Evolutionary conservation across 2,113 vertebrate genomes (phyloP), one percentile per base, ranked within the genome.

Genomic region (Rhinoderma darwinii): DNA sequence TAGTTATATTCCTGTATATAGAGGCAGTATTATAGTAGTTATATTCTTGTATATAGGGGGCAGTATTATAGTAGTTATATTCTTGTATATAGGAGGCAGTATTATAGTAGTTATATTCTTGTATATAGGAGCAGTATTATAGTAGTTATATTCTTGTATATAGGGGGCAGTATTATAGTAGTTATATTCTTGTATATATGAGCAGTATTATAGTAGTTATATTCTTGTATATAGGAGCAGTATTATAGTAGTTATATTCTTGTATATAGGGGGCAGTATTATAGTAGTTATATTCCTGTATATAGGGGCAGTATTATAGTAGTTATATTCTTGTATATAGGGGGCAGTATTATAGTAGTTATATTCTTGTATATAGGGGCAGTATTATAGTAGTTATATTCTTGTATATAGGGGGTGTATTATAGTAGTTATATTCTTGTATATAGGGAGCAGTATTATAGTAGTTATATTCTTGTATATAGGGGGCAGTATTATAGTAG

Each of bases 311-410:
- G 27, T 32, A 66, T 66, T 66, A 66, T 66, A 66, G 63, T 32
- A 66, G 63, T 66, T 66, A 32, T 66, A 66, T 66, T 66, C 63
- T 66, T 66, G 63, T 66, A 66, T 4, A 66, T 66, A 66, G 63
- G 59, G 30, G 8, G 56, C 30, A 66, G 30, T 66, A 66, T 66
- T 66, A 66, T 59, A 59, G 56, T 59, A 59, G 56, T 59, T 59
- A 59, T n/a, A n/a, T 30, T 59, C 6, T 25, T 54, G 51, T 54
- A 54, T 18, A 54, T 54, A 20, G 51, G 51, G 7, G 54, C 7
- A 59, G 54, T 54, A 59, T 59, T 25, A 59, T 61, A 61, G 59
- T 61, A 61, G 59, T 61, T 59, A 59, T 59, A 59, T 59, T 59
- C 54, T 59, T n/a, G 20, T 59, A 59, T 7, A 59, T 25, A n/a